Percentiles rank a stretch among this genome's conserved stretches.
Conservation (phyloP, 2,797 vertebrate genomes). For the Chromobotia macracanthus region DNA sequence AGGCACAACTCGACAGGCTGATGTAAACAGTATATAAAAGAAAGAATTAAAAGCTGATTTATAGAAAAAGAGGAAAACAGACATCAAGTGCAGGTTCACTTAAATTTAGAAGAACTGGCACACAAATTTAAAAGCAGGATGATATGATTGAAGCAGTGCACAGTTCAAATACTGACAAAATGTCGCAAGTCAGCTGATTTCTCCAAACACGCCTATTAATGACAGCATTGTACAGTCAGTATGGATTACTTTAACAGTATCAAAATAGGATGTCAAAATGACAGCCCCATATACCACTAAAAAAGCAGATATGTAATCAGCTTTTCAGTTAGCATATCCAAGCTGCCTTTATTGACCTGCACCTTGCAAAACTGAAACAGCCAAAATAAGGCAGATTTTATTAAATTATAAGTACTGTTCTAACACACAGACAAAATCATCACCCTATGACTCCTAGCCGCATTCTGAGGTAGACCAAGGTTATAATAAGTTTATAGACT, state of each 20-base stretch:
- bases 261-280: slow-evolving; percentile 30
- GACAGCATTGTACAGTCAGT: slow-evolving; percentile 59
- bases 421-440: slow-evolving; percentile 43
- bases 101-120: slow-evolving; percentile 65
- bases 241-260: slow-evolving; percentile 59
- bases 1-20: slow-evolving; percentile 78
- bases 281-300: slow-evolving; percentile 29
- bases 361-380: slow-evolving; percentile 40
- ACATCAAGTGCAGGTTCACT: slow-evolving; percentile 67
- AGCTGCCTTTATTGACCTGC: slow-evolving; percentile 14
- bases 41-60: slow-evolving; percentile 50
- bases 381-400: slow-evolving; percentile 62
- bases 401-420: slow-evolving; percentile 44
- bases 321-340: slow-evolving; percentile 35
- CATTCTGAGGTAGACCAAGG: slow-evolving; percentile 67
- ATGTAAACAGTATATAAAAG: slow-evolving; percentile 73
- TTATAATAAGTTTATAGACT: slow-evolving; percentile 52
- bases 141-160: slow-evolving; percentile 64
- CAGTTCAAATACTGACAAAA: slow-evolving; percentile 59
- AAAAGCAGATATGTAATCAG: slow-evolving; percentile 37
- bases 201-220: slow-evolving; percentile 59
- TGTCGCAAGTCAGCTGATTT: slow-evolving; percentile 45
- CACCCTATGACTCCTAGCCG: slow-evolving; percentile 39
- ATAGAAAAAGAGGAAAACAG: slow-evolving; percentile 54
- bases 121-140: slow-evolving; percentile 61